phyloP scores from a whole-genome alignment of 2,113 vertebrate genomes.

The Salminus brasiliensis region DNA sequence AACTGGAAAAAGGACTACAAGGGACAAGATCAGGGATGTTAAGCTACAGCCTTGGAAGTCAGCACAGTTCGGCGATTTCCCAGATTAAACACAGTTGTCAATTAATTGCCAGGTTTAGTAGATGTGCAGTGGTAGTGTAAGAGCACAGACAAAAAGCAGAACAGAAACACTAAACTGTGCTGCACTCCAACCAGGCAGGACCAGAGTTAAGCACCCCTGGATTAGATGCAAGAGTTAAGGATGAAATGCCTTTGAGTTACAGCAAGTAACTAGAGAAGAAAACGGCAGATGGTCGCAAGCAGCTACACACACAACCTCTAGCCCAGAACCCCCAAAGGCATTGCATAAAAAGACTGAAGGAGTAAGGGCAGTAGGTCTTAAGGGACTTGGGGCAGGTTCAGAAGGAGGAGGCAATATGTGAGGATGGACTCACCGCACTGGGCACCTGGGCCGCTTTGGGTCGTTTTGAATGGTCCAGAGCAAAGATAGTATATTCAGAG shows the following conservation, averaged over 20 bases:
- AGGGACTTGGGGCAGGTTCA: slow-evolving; percentile 42
- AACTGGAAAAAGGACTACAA: slow-evolving; percentile 63
- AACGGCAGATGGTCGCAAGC: slow-evolving; percentile 78
- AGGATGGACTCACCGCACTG: slow-evolving; percentile 92
- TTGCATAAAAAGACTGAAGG: slow-evolving; percentile 66
- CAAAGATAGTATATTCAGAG: slow-evolving; percentile 99
- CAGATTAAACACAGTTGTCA: neutral
- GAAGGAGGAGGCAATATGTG: slow-evolving; percentile 68
- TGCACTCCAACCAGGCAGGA: neutral
- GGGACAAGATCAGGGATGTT: neutral
- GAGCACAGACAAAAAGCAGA: neutral
- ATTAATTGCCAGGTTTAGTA: neutral
- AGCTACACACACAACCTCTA: slow-evolving; percentile 78
- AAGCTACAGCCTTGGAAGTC: neutral
- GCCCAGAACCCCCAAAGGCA: slow-evolving; percentile 72
- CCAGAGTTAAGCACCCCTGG: neutral
- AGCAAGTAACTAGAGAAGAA: slow-evolving; percentile 63
- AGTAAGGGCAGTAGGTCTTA: slow-evolving; percentile 54
- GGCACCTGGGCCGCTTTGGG: slow-evolving; percentile 89
- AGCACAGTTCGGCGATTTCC: neutral
- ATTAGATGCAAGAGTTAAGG: slow-evolving; percentile 83
- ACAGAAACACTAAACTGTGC: neutral
- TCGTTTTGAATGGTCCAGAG: slow-evolving; percentile 96
- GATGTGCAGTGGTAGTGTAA: neutral
- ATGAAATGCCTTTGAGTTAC: slow-evolving; percentile 78